These are phyloP conservation scores for Lepus americanus DNA, from an alignment of 2,113 vertebrate species.

Conservation along the genomic window DNA sequence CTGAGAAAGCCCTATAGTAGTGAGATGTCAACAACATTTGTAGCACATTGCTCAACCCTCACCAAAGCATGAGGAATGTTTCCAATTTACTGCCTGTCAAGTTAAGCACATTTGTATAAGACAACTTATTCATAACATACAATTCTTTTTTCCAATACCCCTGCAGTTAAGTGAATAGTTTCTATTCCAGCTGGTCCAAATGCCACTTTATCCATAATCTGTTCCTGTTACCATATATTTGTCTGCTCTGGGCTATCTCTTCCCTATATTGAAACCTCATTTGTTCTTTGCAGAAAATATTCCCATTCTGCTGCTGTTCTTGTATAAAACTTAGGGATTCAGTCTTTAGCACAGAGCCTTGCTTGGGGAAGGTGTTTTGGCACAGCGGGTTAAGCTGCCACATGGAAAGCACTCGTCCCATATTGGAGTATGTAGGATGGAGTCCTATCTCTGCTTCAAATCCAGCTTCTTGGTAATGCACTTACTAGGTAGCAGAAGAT, in stretches of 20 bases:
- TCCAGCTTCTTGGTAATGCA: too few species aligned
- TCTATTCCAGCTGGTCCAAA: not conserved
- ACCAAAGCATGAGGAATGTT: not conserved
- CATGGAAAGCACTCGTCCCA: too few species aligned
- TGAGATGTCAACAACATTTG: not conserved
- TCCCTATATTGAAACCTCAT: not conserved
- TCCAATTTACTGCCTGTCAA: conserved; percentile 42
- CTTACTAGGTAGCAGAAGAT: too few species aligned
- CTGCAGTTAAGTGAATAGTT: not conserved
- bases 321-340: not conserved
- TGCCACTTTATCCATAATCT: not conserved
- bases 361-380: not conserved
- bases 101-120: conserved; percentile 21
- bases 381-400: too few species aligned
- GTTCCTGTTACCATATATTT: not conserved
- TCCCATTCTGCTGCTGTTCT: not conserved
- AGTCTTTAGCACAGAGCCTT: not conserved
- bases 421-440: too few species aligned
- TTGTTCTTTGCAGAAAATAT: not conserved
- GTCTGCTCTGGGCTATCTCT: not conserved
- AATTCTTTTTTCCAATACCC: not conserved
- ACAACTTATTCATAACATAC: conserved; percentile 49
- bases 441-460: too few species aligned
- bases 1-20: not conserved
- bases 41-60: not conserved